Conservation (phyloP, 2,797 vertebrate genomes). For the Oreochromis grahami region DNA sequence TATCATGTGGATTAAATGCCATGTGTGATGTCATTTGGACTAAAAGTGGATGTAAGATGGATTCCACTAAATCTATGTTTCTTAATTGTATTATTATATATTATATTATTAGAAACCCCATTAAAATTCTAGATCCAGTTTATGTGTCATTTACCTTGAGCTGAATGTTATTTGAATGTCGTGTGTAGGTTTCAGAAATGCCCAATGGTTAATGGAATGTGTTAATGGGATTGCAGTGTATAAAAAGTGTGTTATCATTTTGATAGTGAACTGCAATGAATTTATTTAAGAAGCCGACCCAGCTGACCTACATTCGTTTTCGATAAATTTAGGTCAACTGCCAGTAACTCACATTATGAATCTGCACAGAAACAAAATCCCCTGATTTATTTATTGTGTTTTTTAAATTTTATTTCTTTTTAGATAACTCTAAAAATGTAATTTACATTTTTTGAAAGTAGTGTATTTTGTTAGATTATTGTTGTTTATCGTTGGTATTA, state of each 20-base stretch:
- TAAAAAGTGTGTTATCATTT: neutral
- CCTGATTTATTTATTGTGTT: accelerated
- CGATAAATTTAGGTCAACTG: too few relatives aligned
- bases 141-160: accelerated
- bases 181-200: neutral
- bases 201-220: neutral
- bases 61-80: neutral
- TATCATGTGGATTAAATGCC: accelerated
- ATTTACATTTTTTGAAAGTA: neutral
- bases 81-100: neutral
- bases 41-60: neutral
- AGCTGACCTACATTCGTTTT: too few relatives aligned
- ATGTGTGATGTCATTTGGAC: neutral
- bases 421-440: neutral
- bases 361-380: neutral
- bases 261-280: neutral
- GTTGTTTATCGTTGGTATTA: neutral
- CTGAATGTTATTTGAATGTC: neutral
- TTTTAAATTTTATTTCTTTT: neutral
- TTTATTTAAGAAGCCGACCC: too few relatives aligned
- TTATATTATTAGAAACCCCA: neutral
- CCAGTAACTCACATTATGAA: accelerated
- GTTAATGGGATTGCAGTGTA: neutral
- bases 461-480: accelerated
- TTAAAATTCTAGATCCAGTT: accelerated